phyloP scores from a whole-genome alignment of 2,888 invertebrate species.

The Sinhomidia bicolor region DNA sequence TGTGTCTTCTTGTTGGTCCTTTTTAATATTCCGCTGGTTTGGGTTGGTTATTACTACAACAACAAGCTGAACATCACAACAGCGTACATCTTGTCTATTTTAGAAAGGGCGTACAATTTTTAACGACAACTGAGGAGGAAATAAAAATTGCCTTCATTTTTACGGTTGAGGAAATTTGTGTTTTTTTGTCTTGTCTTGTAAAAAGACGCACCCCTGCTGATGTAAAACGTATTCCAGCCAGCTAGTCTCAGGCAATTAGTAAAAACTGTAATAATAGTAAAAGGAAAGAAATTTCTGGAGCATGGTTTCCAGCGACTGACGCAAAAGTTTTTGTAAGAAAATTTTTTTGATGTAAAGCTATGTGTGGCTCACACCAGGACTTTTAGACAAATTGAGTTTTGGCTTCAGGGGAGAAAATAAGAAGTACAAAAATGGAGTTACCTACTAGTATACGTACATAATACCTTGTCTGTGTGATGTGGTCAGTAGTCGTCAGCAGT shows the following conservation, averaged over 20 bases:
- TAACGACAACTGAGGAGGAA: not conserved
- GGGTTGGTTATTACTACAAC: slow-evolving; percentile 8
- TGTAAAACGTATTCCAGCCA: too few species aligned
- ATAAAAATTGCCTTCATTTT: slow-evolving; percentile 10
- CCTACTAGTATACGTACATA: too few species aligned
- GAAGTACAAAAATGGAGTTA: not conserved
- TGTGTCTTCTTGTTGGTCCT: not conserved
- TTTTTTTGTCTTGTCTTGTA: not conserved
- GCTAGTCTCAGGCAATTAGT: not conserved
- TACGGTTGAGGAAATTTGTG: slow-evolving; percentile 8
- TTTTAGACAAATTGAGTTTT: slow-evolving; percentile 32
- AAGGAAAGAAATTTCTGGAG: not conserved
- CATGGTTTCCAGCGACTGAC: slow-evolving; percentile 5
- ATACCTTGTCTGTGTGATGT: not conserved
- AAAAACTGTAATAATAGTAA: slow-evolving; percentile 14
- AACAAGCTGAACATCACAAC: not conserved
- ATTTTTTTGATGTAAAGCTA: not conserved
- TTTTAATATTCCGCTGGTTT: slow-evolving; percentile 18
- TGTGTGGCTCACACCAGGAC: slow-evolving; percentile 2
- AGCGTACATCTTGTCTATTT: not conserved
- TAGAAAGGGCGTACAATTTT: slow-evolving; percentile 17
- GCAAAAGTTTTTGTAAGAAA: not conserved
- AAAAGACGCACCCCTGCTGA: too few species aligned
- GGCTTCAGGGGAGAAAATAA: slow-evolving; percentile 2
- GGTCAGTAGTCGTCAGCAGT: not conserved